Conservation (phyloP, 2,113 vertebrate species). For the Rafetus swinhoei region DNA sequence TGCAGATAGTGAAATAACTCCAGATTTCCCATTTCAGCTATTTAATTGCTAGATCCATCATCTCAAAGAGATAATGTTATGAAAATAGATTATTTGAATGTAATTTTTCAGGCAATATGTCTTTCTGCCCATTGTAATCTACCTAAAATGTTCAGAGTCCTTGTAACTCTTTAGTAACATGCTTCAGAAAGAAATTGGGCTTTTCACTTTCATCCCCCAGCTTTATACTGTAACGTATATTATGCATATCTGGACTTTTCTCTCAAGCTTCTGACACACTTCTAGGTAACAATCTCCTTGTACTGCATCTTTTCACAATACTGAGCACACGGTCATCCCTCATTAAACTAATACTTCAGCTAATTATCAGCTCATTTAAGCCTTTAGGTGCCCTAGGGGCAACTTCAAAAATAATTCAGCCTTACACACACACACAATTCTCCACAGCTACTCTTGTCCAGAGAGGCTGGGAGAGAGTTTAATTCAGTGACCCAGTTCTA, state of each 20-base stretch:
- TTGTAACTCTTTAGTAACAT: neutral
- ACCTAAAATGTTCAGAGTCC: constrained; percentile 23
- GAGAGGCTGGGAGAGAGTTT: neutral
- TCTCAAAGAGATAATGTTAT: constrained; percentile 36
- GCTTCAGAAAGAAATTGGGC: neutral
- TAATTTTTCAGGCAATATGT: constrained; percentile 29
- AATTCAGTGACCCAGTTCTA: neutral
- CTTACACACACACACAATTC: neutral
- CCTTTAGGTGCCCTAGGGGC: neutral
- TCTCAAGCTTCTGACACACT: neutral
- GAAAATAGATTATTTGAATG: constrained; percentile 24
- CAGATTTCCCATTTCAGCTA: constrained; percentile 7
- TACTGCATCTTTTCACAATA: neutral
- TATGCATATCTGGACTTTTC: neutral
- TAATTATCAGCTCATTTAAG: neutral
- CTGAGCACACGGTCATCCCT: neutral
- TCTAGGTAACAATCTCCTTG: neutral
- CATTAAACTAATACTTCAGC: neutral
- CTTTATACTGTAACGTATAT: accelerated
- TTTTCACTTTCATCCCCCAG: neutral
- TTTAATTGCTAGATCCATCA: constrained; percentile 36
- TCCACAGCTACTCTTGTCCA: neutral
- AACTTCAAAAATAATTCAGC: neutral
- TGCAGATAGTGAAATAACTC: neutral
- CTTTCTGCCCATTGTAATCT: constrained; percentile 1